Base-by-base conservation (phyloP, 2,797 vertebrate genomes). In the Ptychobarbus kaznakovi region DNA sequence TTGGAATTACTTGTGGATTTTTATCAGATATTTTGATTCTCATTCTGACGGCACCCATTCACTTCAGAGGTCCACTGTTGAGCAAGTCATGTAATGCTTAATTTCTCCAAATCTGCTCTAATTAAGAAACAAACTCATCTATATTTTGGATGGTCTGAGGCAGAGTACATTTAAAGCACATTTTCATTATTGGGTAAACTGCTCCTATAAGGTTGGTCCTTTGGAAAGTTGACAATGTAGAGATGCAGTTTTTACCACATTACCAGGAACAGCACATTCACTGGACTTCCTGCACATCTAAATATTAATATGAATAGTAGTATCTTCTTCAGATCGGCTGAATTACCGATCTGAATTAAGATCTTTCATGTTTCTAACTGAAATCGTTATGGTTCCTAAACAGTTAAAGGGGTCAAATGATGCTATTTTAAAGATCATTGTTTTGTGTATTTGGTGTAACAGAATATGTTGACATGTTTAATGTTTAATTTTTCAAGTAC, bases 341-440 rank as follows among this genome's bases (percentile, higher is more conserved):
- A 76, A 56, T 38, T 75, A 75, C 20, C 35, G 46, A 75, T 22
- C 46, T 75, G 32, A 51, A 16, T 75, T 38, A n/a, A 56, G 49
- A 25, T 40, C 51, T 42, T 3, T 10, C 35, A 38, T 20, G 3
- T 56, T 56, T 58, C 11, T 58, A 40, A 15, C 75, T 58, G 7
- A 77, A 77, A 76, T 56, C 18, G 0, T 5, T 22, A 40, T 15
- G 51, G 18, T 40, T 35, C 2, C 15, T 68, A 35, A 18, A 35
- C 32, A 3, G 15, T 18, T 25, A 32, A 32, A 32, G 32, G 32
- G 32, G 32, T 32, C 2, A 32, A 32, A 32, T 32, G 3, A 32
- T 32, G 2, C 32, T 32, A 32, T 32, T 32, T 32, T 32, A 2
- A 32, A 32, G 32, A 32, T 32, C 32, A 32, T 32, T 32, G 32